Evolutionary conservation across 2,113 vertebrate genomes (phyloP).

Genomic region (Microcebus griseorufus): DNA sequence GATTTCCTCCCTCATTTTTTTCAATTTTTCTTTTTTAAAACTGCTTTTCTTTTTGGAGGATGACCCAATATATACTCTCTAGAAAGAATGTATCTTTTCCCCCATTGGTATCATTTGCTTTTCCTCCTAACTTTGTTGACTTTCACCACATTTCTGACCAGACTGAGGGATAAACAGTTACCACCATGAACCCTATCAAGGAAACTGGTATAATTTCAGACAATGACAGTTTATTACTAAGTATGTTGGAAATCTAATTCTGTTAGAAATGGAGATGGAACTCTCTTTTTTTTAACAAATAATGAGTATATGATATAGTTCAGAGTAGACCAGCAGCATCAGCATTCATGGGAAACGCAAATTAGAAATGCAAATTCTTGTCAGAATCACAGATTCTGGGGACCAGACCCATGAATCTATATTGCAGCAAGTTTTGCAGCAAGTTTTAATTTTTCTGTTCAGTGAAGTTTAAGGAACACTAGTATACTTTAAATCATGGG

Average conservation of each 20-base stretch:
- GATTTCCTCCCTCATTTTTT: not conserved
- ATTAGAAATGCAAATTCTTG: not conserved
- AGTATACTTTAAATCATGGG: not conserved
- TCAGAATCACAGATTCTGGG: not conserved
- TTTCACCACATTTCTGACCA: not conserved
- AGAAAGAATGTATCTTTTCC: not conserved
- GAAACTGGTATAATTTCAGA: not conserved
- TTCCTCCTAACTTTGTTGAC: not conserved
- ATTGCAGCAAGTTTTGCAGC: constrained; percentile 10
- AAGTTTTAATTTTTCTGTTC: not conserved
- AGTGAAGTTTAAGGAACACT: not conserved
- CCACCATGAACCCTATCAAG: not conserved
- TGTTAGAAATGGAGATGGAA: not conserved
- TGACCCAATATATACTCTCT: not conserved
- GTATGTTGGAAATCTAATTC: not conserved
- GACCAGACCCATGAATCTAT: not conserved
- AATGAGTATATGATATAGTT: not conserved
- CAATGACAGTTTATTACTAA: not conserved
- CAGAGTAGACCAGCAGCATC: not conserved
- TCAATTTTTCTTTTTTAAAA: not conserved
- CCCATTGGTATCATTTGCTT: not conserved
- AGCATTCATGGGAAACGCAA: not conserved
- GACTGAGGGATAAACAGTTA: not conserved
- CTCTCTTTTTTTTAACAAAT: not conserved
- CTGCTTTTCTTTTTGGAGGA: not conserved